Percentiles rank a stretch among this genome's conserved stretches.
Evolutionary conservation across 2,113 vertebrate genomes (phyloP).

Genomic region (Xiphorhynchus elegans): DNA sequence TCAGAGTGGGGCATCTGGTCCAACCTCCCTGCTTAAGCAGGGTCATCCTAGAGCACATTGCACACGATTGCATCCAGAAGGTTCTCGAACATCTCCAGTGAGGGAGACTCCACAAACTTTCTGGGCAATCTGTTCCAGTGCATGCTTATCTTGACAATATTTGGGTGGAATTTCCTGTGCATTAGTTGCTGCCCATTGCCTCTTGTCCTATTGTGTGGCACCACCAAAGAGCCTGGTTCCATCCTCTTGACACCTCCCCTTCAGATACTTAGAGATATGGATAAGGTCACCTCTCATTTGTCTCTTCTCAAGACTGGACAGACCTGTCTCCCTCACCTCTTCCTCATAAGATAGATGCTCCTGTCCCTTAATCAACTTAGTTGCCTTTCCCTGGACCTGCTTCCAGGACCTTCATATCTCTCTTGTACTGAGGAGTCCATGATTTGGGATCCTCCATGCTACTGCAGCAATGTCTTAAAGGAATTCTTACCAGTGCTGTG

Average conservation of each 20-base stretch:
- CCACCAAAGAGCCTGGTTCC: not conserved
- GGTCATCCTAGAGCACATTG: not conserved
- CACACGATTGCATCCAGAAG: not conserved
- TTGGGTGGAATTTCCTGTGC: not conserved
- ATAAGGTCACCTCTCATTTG: not conserved
- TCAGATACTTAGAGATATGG: accelerated
- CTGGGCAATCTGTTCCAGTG: not conserved
- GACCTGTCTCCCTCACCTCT: not conserved
- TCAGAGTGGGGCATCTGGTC: not conserved
- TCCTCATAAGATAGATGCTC: not conserved
- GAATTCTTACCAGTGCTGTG: not conserved
- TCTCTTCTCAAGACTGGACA: not conserved
- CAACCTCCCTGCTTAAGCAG: not conserved
- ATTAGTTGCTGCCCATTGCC: not conserved
- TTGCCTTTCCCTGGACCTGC: not conserved
- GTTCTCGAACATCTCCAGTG: not conserved
- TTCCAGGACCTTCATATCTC: not conserved
- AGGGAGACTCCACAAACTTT: not conserved
- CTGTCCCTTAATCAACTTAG: not conserved
- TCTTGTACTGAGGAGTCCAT: not conserved
- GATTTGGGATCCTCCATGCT: not conserved
- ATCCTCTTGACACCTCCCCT: not conserved
- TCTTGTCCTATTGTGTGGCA: not conserved
- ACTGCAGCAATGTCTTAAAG: not conserved
- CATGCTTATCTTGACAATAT: not conserved